Evolutionary conservation across 2,113 vertebrate species (phyloP), one percentile per base, ranked within the genome.

Genomic region (Tupaia tana): DNA sequence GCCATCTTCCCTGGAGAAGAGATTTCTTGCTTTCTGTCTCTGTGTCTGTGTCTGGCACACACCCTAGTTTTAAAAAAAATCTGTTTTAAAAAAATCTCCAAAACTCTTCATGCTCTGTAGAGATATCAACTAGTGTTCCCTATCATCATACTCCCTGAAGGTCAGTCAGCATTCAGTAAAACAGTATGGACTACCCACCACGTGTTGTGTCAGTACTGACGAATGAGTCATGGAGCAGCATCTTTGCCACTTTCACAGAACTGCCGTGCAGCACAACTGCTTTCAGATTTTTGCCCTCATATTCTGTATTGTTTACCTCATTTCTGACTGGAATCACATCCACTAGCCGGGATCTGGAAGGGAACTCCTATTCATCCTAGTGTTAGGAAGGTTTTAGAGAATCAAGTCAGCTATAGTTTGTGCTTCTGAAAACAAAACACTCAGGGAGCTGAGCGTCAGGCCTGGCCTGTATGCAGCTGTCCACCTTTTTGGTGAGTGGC

Each of bases 181-280:
- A 24, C 24, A 43, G 29, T 7, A 31, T n/a, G 0, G 0, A 11
- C 71, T 52, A 16, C n/a, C 73, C 25, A 52, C 13, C 0, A 0
- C 6, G 34, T 3, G 59, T 52, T 34, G 0, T 54, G n/a, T 52
- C 56, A 31, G 2, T 31, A 9, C 7, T n/a, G 34, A 27, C 24
- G 78, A 4, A 25, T 29, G 61, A 89, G 64, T 66, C 11, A 0
- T 3, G 29, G 5, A 3, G 11, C 4, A 61, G 34, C 20, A 7
- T 66, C 15, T 81, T 67, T n/a, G 31, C 25, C 18, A 2, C 64
- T n/a, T 9, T 27, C 31, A 71, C 14, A 75, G 25, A 86, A 34
- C 34, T 43, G 54, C 73, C 54, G 94, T 86, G 54, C 52, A 58
- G 19, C 67, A 22, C 15, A 52, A 77, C 20, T 16, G 61, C 34